phyloP scores from a whole-genome alignment of 2,888 invertebrate genomes.

The Eueremaeus valkanovi region DNA sequence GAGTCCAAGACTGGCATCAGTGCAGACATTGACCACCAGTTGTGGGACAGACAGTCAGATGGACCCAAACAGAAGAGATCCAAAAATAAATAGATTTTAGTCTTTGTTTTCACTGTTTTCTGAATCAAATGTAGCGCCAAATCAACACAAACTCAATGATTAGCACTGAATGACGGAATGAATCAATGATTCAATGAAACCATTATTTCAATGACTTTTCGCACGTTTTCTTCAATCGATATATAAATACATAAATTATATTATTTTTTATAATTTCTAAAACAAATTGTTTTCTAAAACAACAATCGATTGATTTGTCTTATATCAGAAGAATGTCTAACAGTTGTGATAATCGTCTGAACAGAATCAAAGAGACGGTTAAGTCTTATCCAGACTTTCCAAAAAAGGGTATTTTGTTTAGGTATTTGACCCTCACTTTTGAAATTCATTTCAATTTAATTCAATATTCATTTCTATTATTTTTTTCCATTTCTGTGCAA shows the following conservation, averaged over 20 bases:
- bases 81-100: not conserved
- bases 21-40: not conserved
- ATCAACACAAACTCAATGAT: not conserved
- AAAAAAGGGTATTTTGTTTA: slow-evolving; percentile 61
- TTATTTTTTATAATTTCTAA: too few relatives aligned
- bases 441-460: not conserved
- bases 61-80: slow-evolving; percentile 8
- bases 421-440: slow-evolving; percentile 36
- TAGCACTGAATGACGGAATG: not conserved
- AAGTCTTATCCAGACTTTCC: slow-evolving; percentile 72
- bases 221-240: not conserved
- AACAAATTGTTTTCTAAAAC: too few relatives aligned
- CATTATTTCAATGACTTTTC: slow-evolving; percentile 2
- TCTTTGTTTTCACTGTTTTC: not conserved
- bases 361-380: slow-evolving; percentile 43
- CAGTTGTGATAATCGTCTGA: slow-evolving; percentile 32
- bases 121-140: slow-evolving; percentile 20
- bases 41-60: not conserved
- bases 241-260: not conserved
- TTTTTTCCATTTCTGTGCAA: not conserved
- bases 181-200: not conserved
- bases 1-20: too few relatives aligned
- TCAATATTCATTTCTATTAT: not conserved
- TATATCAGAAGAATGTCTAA: slow-evolving; percentile 28
- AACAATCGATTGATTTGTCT: too few relatives aligned